A percentile compares a stretch with the other conserved stretches of the same genome.
Evolutionary conservation across 1,140 invertebrate genomes (phyloP).

Genomic region (Pseudomyrmex pallidus): DNA sequence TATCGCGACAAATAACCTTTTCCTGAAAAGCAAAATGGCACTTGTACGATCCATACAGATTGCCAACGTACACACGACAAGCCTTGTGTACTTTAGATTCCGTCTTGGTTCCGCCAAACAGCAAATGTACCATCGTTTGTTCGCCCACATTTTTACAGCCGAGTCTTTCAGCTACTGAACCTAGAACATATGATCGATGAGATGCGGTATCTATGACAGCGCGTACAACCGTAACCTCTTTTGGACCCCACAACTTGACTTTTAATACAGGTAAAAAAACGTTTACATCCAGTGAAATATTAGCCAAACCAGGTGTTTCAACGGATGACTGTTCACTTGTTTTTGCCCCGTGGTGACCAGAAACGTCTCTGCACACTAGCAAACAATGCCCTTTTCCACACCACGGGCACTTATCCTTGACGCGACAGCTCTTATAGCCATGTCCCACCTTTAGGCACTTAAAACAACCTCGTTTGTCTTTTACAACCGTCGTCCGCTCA

Average conservation of each 20-base stretch:
- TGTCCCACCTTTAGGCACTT: background rate
- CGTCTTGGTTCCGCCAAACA: constrained; percentile 56
- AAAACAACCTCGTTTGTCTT: background rate
- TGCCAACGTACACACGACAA: constrained; percentile 33
- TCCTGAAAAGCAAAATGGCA: constrained; percentile 65
- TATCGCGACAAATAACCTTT: constrained; percentile 50
- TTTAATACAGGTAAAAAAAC: constrained; percentile 47
- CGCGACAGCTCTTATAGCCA: background rate
- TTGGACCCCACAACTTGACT: constrained; percentile 7
- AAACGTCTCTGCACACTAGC: background rate
- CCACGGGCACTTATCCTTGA: background rate
- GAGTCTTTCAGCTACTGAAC: background rate
- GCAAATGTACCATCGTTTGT: constrained; percentile 29
- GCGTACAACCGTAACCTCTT: constrained; percentile 12
- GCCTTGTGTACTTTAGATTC: constrained; percentile 27
- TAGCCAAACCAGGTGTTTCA: background rate
- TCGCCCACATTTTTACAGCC: constrained; percentile 28
- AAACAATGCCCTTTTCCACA: background rate
- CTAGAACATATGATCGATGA: constrained; percentile 55
- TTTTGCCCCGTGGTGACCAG: background rate
- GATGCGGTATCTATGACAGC: constrained; percentile 56
- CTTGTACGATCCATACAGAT: constrained; percentile 28
- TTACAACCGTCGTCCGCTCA: background rate
- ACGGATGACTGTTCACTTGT: background rate
- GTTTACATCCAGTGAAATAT: constrained; percentile 32